Percentiles rank a stretch among this genome's conserved stretches.
Evolutionary conservation across 2,888 invertebrate species (phyloP).

Genomic region (Drosophila birchii): DNA sequence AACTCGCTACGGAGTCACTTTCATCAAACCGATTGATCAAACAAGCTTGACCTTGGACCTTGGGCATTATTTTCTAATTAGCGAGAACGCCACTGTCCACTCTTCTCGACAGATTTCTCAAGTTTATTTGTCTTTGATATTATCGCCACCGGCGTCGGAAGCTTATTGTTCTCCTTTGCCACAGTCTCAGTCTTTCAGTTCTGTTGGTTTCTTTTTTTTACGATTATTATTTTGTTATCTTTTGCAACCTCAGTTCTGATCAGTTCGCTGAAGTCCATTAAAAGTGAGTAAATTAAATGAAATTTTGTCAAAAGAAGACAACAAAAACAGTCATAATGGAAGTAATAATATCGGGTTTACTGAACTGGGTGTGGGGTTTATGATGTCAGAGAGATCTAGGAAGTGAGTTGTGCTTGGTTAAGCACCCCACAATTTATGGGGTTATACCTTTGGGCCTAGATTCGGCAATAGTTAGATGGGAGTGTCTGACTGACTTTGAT

Average conservation of each 20-base stretch:
- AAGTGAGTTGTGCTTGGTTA: constrained; percentile 39
- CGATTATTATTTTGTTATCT: constrained; percentile 28
- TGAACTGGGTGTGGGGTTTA: constrained; percentile 35
- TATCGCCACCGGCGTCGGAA: constrained; percentile 41
- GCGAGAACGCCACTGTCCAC: constrained; percentile 47
- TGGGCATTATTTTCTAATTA: constrained; percentile 71
- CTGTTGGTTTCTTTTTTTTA: constrained; percentile 20
- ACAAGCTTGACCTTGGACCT: constrained; percentile 58
- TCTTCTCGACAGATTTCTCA: constrained; percentile 45
- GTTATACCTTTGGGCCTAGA: constrained; percentile 20
- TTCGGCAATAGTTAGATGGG: constrained; percentile 24
- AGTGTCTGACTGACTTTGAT: constrained; percentile 34
- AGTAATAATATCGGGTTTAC: constrained; percentile 35
- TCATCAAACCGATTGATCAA: not conserved
- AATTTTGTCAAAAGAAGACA: constrained; percentile 52
- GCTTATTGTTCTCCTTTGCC: constrained; percentile 47
- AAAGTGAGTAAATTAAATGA: constrained; percentile 70
- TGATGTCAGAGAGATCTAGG: constrained; percentile 49
- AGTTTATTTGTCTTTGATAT: constrained; percentile 49
- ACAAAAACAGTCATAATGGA: constrained; percentile 17
- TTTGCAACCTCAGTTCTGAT: constrained; percentile 44
- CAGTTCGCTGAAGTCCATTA: constrained; percentile 66
- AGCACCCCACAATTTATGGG: constrained; percentile 27
- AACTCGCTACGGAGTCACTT: constrained; percentile 47
- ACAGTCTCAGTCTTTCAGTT: constrained; percentile 27